These are phyloP conservation scores for Telenomus remus DNA, from an alignment of 1,140 invertebrate genomes.

Conservation along the genomic window DNA sequence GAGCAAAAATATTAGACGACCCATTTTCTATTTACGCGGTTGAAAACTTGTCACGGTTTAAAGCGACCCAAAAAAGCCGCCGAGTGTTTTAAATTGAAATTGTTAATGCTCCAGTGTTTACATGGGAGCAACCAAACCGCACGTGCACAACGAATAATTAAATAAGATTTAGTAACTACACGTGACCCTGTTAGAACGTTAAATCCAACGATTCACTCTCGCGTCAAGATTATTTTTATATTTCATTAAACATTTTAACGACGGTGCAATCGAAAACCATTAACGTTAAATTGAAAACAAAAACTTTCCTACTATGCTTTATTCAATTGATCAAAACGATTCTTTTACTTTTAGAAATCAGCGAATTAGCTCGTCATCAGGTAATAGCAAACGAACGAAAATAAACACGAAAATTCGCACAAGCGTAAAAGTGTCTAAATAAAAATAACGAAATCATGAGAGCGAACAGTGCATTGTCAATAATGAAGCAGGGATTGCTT, in stretches of 20 bases:
- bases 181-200: constrained; percentile 34
- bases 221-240: constrained; percentile 41
- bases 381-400: background rate
- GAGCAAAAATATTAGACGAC: constrained; percentile 19
- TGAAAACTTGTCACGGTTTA: constrained; percentile 14
- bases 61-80: constrained; percentile 17
- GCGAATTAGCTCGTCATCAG: background rate
- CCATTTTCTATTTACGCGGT: constrained; percentile 7
- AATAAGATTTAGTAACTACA: constrained; percentile 44
- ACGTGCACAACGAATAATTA: constrained; percentile 44
- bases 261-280: background rate
- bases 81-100: constrained; percentile 21
- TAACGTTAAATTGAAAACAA: no score
- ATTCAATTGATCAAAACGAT: no score
- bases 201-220: constrained; percentile 39
- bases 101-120: constrained; percentile 25
- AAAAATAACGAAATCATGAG: constrained; percentile 25
- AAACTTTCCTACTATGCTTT: no score
- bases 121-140: constrained; percentile 30
- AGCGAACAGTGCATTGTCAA: constrained; percentile 35
- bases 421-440: constrained; percentile 1
- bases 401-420: constrained; percentile 3
- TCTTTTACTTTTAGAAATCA: no score
- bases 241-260: constrained; percentile 14
- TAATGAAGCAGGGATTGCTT: constrained; percentile 42